Base-by-base conservation (phyloP, 2,113 vertebrate species). In the Brachirus orientalis region DNA sequence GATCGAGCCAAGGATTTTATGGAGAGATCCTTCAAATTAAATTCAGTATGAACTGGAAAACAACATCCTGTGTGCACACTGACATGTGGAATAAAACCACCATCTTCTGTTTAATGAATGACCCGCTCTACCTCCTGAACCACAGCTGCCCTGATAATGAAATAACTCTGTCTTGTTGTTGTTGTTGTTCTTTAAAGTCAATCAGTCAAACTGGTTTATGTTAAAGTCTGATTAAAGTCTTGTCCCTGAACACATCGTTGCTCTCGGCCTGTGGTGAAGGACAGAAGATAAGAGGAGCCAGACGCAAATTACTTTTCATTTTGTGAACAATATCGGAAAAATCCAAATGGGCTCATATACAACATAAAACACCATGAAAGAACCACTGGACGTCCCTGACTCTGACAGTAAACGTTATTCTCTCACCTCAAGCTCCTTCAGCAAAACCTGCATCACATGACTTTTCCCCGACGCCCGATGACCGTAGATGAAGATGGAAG, bases 391-490 rank as follows among this genome's bases (percentile, higher is more conserved):
- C 1, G 28, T 16, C 4, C 14, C 14, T 14, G 28, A 55, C 7
- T 53, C 22, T 53, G 19, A 12, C 17, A 13, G 40, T 12, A 40
- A 3, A 40, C 38, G 12, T 40, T 40, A 13, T 6, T n/a, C 19
- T 85, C 92, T 93, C 89, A 98, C 98, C 97, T 97, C 88, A 68
- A 97, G 93, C 17, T 94, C 94, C 63, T 92, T 94, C 73, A 99
- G 85, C 63, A 98, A 82, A 47, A 94, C 91, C n/a, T 94, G 83
- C 38, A 95, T 88, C 63, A 98, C 95, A 0, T 97, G 95, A 22
- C 97, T 99, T 86, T 99, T 99, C 56, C 97, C 98, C 72, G 96
- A 95, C 43, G 96, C 93, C 40, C 94, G 95, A 75, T 99, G 96
- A 41, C 98, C 97, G 0, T 98, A 99, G 73, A 99, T 94, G 85